Base-by-base conservation (phyloP, 1,140 invertebrate species). In the Penaeus indicus region DNA sequence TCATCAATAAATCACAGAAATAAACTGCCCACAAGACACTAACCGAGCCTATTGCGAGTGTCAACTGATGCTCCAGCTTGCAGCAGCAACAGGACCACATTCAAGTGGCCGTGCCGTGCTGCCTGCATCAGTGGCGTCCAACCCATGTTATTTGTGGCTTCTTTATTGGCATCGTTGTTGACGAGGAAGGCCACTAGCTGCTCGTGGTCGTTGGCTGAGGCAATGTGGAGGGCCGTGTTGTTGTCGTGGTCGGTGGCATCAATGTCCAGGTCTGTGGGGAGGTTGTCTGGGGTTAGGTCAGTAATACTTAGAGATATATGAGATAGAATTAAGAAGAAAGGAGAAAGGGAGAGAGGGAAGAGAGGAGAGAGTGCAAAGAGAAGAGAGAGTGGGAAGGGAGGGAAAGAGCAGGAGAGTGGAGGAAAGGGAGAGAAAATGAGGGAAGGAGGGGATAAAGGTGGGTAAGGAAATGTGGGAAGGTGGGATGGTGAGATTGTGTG, bases 81-180 rank as follows among this genome's bases (percentile, higher is more conserved):
- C 3, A 88, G 22, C 81, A 88, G 61, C 21, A 75, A 42, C 54
- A 64, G 4, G 16, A 88, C 87, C 42, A 88, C 87, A 47, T 84
- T 38, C 67, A 88, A 67, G 42, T 88, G 87, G 2, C 87, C 87
- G 38, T 88, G 87, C 32, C 87, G 78, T n/a, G 87, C 87, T 7
- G 87, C 87, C 72, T 88, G 87, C 87, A 88, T 88, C 2, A 88
- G 81, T 21, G 87, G 87, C 21, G 87, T 84, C 87, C 87, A 88
- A 1, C 87, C 87, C 19, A 88, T 69, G 61, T 32, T 88, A 62
- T 88, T 88, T 38, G 80, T 42, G 4, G 81, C 62, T 47, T 88
- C 87, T 38, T 61, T 21, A 78, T 84, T 78, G 60, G 87, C 69
- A 22, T 63, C 61, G 21, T 32, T 18, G 8, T 60, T 32, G 18